Base-by-base conservation (phyloP, 2,113 vertebrate species). In the Trematocara zebra region DNA sequence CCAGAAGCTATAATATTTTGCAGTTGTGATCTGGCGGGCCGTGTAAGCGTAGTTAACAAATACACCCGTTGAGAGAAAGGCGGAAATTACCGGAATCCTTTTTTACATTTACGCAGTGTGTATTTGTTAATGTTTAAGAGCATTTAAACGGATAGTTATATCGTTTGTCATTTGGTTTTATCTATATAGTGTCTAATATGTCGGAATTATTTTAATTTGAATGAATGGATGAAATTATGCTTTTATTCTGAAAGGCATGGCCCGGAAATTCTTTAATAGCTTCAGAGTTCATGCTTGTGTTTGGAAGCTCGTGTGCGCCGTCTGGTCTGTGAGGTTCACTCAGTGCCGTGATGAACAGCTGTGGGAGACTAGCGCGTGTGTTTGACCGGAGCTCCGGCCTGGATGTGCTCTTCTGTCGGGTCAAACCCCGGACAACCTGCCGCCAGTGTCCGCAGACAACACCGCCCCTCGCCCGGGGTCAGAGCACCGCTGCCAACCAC, bases 291-390 rank as follows among this genome's bases (percentile, higher is more conserved):
- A 9, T n/a, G 7, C 35, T 17, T 20, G 7, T 79, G 4, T 53
- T 5, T 18, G 0, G 1, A 2, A 15, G 26, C 20, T 90, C 15
- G 28, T 47, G 78, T 64, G 2, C 8, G 6, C 12, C 3, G 2
- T 49, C 6, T n/a, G 72, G 23, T 76, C 23, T 76, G 23, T 18
- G 26, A 51, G 1, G 1, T 28, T 2, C 12, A 31, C 6, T 4
- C 1, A 44, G 6, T 11, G 2, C 3, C 3, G 47, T 5, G 0
- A 95, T 95, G 95, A 94, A 89, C 35, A 40, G 3, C 47, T 89
- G 84, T 20, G 54, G 44, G 7, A 82, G 72, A 72, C 7, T 82
- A 11, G 0, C 59, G 0, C 9, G 20, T 11, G 8, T 2, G 3
- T 12, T 20, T 9, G 82, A 87, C 8, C 84, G 51, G 64, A 76